A percentile compares a stretch with the other conserved stretches of the same genome.
phyloP scores from a whole-genome alignment of 2,113 vertebrate species.

The Nerophis ophidion region DNA sequence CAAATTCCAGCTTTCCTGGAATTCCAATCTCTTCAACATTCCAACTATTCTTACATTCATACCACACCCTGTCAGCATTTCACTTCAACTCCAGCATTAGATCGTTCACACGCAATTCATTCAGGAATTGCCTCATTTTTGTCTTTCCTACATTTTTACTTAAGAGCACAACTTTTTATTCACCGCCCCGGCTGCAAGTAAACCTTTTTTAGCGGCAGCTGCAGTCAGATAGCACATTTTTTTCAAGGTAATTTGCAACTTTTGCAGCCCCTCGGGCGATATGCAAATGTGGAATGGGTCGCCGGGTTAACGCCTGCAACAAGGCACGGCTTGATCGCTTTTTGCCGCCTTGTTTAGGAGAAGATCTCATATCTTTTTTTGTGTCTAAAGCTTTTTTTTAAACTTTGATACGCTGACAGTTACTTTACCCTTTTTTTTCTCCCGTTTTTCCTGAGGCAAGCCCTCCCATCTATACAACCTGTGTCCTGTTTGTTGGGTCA shows the following conservation, averaged over 20 bases:
- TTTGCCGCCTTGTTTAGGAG: background rate
- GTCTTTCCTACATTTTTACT: too few species aligned
- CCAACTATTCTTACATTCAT: too few species aligned
- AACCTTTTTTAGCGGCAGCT: background rate
- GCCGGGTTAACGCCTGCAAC: background rate
- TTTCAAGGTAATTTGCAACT: slow-evolving; percentile 10
- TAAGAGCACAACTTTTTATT: background rate
- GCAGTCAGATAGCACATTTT: slow-evolving; percentile 5
- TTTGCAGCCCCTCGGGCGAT: slow-evolving; percentile 15
- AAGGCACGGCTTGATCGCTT: background rate
- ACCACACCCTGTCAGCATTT: too few species aligned
- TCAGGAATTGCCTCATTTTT: too few species aligned
- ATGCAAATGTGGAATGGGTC: slow-evolving; percentile 22
- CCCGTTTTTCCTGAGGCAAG: slow-evolving; percentile 38
- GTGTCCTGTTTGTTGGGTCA: slow-evolving; percentile 60
- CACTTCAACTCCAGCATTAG: too few species aligned
- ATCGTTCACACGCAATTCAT: too few species aligned
- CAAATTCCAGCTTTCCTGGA: too few species aligned
- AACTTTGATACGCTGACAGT: background rate
- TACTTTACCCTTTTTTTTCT: slow-evolving; percentile 37
- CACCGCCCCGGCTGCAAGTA: background rate
- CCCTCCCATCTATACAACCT: slow-evolving; percentile 45
- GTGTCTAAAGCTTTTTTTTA: background rate
- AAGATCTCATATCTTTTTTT: slow-evolving; percentile 3
- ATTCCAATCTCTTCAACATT: too few species aligned